A percentile compares a stretch with the other conserved stretches of the same genome.
These are phyloP conservation scores for Neostethus bicornis DNA, from an alignment of 2,797 vertebrate genomes.

Conservation along the genomic window DNA sequence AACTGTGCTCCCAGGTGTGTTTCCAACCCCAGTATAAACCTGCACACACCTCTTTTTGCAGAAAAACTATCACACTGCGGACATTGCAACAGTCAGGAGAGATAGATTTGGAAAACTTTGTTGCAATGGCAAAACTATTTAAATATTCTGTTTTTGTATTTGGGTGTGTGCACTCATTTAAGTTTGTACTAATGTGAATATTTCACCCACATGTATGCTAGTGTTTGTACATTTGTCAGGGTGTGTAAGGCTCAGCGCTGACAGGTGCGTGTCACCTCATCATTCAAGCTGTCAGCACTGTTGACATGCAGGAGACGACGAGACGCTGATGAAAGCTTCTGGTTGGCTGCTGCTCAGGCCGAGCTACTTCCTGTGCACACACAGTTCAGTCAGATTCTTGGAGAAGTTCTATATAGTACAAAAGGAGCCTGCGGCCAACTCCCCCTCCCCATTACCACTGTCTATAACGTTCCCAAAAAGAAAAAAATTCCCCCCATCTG, in stretches of 20 bases:
- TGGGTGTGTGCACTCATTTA: conserved; percentile 1
- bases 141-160: conserved; percentile 17
- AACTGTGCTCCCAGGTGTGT: conserved; percentile 41
- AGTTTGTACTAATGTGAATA: conserved; percentile 4
- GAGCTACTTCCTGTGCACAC: conserved; percentile 55
- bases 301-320: conserved; percentile 52
- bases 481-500: conserved; percentile 59
- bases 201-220: conserved; percentile 3
- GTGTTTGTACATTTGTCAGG: conserved; percentile 42
- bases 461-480: conserved; percentile 49
- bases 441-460: conserved; percentile 58
- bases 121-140: conserved; percentile 4
- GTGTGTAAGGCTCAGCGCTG: conserved; percentile 54
- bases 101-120: conserved; percentile 9
- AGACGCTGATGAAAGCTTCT: conserved; percentile 55
- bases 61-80: neutral
- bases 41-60: conserved; percentile 10
- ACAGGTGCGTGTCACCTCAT: conserved; percentile 76
- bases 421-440: conserved; percentile 66
- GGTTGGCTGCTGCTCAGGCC: conserved; percentile 57
- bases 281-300: conserved; percentile 69
- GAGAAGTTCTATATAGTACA: conserved; percentile 75
- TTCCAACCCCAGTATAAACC: conserved; percentile 43
- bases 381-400: conserved; percentile 48
- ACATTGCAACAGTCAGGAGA: conserved; percentile 19